Evolutionary conservation across 1,140 invertebrate genomes (phyloP).

Genomic region (Elysia chlorotica): DNA sequence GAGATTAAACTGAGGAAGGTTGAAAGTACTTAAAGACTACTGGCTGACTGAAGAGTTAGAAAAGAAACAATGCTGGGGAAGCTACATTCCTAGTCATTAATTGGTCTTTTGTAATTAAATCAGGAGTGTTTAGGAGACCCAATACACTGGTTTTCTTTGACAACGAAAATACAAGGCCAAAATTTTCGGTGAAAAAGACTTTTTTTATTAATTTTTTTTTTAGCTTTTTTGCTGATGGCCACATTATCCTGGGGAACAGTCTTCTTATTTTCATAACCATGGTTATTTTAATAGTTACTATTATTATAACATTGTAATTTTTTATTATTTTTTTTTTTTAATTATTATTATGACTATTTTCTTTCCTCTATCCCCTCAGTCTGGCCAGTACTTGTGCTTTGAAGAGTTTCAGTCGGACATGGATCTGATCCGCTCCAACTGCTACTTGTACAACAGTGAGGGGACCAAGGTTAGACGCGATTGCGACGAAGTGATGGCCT

Average conservation of each 20-base stretch:
- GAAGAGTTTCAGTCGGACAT: slow-evolving; percentile 60
- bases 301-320: not conserved
- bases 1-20: too few species aligned
- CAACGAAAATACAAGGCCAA: too few species aligned
- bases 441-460: slow-evolving; percentile 59
- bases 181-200: not conserved
- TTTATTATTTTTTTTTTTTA: not conserved
- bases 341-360: not conserved
- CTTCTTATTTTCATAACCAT: too few species aligned
- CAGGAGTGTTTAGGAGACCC: too few species aligned
- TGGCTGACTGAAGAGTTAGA: too few species aligned
- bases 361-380: slow-evolving; percentile 33
- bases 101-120: too few species aligned
- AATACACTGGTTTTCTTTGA: too few species aligned
- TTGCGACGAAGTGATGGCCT: slow-evolving; percentile 59
- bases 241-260: too few species aligned
- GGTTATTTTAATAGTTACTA: too few species aligned
- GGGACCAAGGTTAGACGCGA: slow-evolving; percentile 55
- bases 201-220: not conserved
- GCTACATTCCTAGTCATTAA: too few species aligned
- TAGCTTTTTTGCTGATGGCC: not conserved
- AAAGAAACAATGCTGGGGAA: too few species aligned
- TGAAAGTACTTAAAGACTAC: too few species aligned
- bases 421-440: slow-evolving; percentile 57
- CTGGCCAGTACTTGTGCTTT: slow-evolving; percentile 44